A percentile compares a stretch with the other conserved stretches of the same genome.
phyloP scores from a whole-genome alignment of 1,140 invertebrate species.

The Sycophila sp. region DNA sequence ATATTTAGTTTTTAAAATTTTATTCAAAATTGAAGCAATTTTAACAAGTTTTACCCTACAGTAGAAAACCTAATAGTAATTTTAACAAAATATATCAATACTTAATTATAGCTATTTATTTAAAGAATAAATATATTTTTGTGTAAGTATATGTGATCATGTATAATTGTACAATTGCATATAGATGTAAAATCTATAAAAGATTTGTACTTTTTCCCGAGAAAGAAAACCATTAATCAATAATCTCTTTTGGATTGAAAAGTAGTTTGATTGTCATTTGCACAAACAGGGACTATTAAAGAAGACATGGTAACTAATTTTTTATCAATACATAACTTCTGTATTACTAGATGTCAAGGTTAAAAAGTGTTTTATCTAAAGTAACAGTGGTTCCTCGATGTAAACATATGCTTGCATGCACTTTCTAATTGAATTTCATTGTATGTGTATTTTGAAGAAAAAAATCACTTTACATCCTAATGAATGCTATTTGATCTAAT shows the following conservation, averaged over 20 bases:
- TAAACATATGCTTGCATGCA: conserved; percentile 4
- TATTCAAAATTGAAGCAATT: too few species aligned
- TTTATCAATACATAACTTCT: conserved; percentile 8
- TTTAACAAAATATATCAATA: too few species aligned
- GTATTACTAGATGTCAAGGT: conserved; percentile 19
- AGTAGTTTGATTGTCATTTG: conserved; percentile 25
- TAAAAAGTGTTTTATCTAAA: conserved; percentile 13
- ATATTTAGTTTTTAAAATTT: too few species aligned
- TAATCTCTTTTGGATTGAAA: conserved; percentile 2
- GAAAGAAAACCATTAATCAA: background rate
- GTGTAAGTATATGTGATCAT: conserved; percentile 1
- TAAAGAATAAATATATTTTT: background rate
- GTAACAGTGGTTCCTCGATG: conserved; percentile 21
- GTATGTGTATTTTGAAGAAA: conserved; percentile 41
- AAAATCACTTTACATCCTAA: conserved; percentile 18
- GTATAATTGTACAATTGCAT: conserved; percentile 2
- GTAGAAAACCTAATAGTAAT: too few species aligned
- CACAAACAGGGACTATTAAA: conserved; percentile 28
- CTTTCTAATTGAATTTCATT: conserved; percentile 52
- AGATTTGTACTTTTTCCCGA: background rate
- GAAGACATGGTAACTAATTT: background rate
- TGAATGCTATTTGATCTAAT: conserved; percentile 33
- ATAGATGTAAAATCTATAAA: background rate
- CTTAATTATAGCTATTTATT: too few species aligned
- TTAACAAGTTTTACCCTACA: too few species aligned